Base-by-base conservation (phyloP, 2,888 invertebrate species). In the Griposia aprilina region DNA sequence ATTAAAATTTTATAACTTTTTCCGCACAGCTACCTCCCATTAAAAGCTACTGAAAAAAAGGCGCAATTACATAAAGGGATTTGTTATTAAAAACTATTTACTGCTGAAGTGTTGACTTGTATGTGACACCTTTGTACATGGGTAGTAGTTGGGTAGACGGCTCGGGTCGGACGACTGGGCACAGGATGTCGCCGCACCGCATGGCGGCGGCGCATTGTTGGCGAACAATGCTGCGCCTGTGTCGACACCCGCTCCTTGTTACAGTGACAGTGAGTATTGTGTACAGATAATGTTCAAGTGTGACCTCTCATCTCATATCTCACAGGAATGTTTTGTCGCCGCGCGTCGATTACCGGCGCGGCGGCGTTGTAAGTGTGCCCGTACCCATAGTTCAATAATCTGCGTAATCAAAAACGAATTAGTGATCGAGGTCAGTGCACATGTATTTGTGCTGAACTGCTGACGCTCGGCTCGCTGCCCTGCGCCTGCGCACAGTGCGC, bases 381-480 rank as follows among this genome's bases (percentile, higher is more conserved):
- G n/a, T 36, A 26, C 17, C 63, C 30, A 17, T 73, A 48, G 15
- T 70, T 66, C 26, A 23, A 70, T 76, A 60, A 68, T 78, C 60
- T 62, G 45, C 23, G 73, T 57, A 60, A 85, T 85, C 72, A 76
- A 79, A 81, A 81, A 77, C 36, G 23, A 73, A 85, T 85, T 84
- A 85, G 76, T 84, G 66, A 80, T 87, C 59, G 66, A 74, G 78
- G 87, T 80, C 85, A 65, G 68, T 50, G 59, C 62, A 62, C 67
- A 71, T 36, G 80, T 48, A 65, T 45, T 45, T 48, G 41, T 66
- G 65, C 52, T 11, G 63, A 6, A 17, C 59, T 59, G 59, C 74
- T 20, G 77, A 26, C 36, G 3, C 36, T 69, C 48, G 20, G 23
- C 48, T 30, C 67, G 30, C 66, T 59, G 48, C n/a, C 20, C 59